These are phyloP conservation scores for Stichopus chloronotus DNA, from an alignment of 35 echinoderm and acorn worm species.

Conservation along the genomic window DNA sequence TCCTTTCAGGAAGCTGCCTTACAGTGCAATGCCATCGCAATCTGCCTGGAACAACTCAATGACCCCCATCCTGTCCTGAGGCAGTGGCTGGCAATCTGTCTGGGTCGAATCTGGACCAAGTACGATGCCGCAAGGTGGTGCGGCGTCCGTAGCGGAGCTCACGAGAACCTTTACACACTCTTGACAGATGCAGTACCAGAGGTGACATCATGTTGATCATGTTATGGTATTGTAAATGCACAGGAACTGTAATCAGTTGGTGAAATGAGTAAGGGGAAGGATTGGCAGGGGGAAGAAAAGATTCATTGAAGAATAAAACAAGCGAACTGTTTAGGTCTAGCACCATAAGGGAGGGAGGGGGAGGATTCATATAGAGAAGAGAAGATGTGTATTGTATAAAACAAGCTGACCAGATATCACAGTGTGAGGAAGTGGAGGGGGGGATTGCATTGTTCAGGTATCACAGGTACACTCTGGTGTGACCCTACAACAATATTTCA, in stretches of 20 bases:
- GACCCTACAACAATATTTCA: no score
- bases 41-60: constrained; percentile 87
- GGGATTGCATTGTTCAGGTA: no score
- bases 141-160: constrained; percentile 91
- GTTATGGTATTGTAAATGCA: neutral
- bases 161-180: constrained; percentile 94
- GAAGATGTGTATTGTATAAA: no score
- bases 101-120: constrained; percentile 93
- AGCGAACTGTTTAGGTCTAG: no score
- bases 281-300: no score
- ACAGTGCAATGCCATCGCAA: constrained; percentile 94
- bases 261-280: no score
- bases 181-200: constrained; percentile 82
- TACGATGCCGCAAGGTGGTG: constrained; percentile 96
- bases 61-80: constrained; percentile 81
- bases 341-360: no score
- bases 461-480: no score
- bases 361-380: no score
- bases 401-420: no score
- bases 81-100: constrained; percentile 87
- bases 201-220: constrained; percentile 42
- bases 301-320: no score
- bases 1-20: constrained; percentile 82
- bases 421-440: no score
- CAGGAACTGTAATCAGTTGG: neutral